Conservation (phyloP, 2,888 invertebrate genomes). For the Elysia crispata region DNA sequence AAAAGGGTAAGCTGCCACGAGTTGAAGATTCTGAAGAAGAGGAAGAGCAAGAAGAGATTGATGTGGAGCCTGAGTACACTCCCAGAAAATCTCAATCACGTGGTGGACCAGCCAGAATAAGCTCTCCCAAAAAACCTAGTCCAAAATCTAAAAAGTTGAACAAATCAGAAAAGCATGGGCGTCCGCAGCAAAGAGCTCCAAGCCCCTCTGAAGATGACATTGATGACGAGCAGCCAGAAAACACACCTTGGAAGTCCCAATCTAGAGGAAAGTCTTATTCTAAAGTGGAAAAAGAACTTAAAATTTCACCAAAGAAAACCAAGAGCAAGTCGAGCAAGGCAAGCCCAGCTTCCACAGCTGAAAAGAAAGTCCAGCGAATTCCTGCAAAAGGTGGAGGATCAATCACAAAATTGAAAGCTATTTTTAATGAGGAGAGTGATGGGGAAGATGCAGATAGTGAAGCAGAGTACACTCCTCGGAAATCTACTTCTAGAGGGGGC, state of each 20-base stretch:
- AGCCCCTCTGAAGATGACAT: conserved; percentile 30
- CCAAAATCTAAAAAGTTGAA: background rate
- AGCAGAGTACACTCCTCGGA: conserved; percentile 46
- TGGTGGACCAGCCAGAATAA: conserved; percentile 16
- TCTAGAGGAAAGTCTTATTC: conserved; percentile 33
- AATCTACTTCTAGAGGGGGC: conserved; percentile 47
- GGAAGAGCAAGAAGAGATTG: background rate
- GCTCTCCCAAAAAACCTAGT: conserved; percentile 2
- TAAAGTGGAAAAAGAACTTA: background rate
- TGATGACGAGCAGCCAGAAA: conserved; percentile 41
- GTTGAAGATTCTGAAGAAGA: background rate
- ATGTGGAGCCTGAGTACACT: conserved; percentile 38
- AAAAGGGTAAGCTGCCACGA: background rate
- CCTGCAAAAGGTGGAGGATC: background rate
- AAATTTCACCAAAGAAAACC: background rate
- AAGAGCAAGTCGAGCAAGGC: too few relatives aligned
- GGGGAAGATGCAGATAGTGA: conserved; percentile 36
- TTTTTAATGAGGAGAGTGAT: conserved; percentile 22
- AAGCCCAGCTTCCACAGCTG: background rate
- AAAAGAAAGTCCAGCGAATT: background rate
- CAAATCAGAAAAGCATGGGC: background rate
- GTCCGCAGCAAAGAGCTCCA: background rate
- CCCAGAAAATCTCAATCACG: conserved; percentile 48
- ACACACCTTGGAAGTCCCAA: conserved; percentile 44
- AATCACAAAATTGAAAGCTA: too few relatives aligned